These are phyloP conservation scores for Gallinago paraguaiae DNA, from an alignment of 2,113 vertebrate genomes.

Conservation along the genomic window DNA sequence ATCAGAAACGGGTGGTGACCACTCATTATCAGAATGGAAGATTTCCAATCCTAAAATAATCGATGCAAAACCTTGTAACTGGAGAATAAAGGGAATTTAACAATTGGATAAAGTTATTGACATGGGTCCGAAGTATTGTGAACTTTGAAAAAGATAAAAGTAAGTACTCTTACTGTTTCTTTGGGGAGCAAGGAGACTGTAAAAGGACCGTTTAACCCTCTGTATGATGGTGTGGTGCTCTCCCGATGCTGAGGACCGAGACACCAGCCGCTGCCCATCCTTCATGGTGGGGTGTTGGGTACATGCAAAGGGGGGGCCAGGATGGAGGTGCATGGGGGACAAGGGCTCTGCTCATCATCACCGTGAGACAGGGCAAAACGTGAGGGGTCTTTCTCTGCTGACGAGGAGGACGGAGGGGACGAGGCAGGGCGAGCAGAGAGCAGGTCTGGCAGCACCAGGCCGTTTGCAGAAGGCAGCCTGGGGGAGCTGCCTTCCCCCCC, in stretches of 20 bases:
- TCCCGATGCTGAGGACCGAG: not conserved
- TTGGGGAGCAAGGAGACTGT: not conserved
- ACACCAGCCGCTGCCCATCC: not conserved
- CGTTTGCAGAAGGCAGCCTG: not conserved
- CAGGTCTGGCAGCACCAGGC: not conserved
- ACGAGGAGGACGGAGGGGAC: not conserved
- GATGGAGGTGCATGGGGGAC: not conserved
- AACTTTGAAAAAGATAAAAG: too few relatives aligned
- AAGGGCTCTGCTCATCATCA: not conserved
- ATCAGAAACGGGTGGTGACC: too few relatives aligned
- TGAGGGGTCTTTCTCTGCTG: not conserved
- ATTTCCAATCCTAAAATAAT: too few relatives aligned
- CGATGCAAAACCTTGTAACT: too few relatives aligned
- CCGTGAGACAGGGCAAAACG: not conserved
- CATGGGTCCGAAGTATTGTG: too few relatives aligned
- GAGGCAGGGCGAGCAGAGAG: not conserved
- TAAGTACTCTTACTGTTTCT: not conserved
- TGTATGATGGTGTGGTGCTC: not conserved
- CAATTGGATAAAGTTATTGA: too few relatives aligned
- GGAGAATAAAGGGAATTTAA: too few relatives aligned
- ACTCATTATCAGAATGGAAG: too few relatives aligned
- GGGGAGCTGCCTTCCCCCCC: constrained; percentile 52
- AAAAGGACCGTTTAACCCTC: not conserved
- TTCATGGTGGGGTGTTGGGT: not conserved
- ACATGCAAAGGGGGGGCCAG: fast-evolving